Conservation (phyloP, 2,113 vertebrate genomes). For the Paramormyrops kingsleyae region DNA sequence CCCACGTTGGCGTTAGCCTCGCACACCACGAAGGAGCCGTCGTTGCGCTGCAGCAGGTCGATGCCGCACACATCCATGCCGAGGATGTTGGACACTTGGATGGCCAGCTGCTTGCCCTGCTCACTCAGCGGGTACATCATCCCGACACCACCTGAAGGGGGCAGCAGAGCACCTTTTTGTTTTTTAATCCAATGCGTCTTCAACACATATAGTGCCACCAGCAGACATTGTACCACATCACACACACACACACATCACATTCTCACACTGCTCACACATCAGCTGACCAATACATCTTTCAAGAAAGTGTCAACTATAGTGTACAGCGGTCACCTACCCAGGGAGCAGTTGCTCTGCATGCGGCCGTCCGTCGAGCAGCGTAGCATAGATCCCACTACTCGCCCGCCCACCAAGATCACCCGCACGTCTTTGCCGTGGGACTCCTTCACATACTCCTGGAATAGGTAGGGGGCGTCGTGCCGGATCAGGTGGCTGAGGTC, state of each 20-base stretch:
- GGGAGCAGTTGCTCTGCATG: slow-evolving; percentile 87
- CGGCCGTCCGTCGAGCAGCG: slow-evolving; percentile 83
- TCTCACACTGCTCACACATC: background rate
- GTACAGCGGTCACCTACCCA: slow-evolving; percentile 47
- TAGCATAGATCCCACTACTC: slow-evolving; percentile 80
- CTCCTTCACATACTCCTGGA: slow-evolving; percentile 87
- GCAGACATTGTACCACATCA: background rate
- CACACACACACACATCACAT: background rate
- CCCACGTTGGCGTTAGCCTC: slow-evolving; percentile 86
- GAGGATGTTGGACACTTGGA: slow-evolving; percentile 83
- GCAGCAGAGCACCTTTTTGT: slow-evolving; percentile 12
- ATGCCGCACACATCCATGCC: slow-evolving; percentile 88
- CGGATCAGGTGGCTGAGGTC: slow-evolving; percentile 83
- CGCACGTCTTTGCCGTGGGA: slow-evolving; percentile 81
- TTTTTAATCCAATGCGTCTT: background rate
- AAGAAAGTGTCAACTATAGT: background rate
- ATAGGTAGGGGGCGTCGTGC: slow-evolving; percentile 81
- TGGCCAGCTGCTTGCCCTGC: slow-evolving; percentile 80
- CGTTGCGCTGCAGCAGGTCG: slow-evolving; percentile 77
- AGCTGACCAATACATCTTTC: background rate
- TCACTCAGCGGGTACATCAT: slow-evolving; percentile 82
- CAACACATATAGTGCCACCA: background rate
- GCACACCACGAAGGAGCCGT: slow-evolving; percentile 81
- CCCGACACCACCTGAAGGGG: slow-evolving; percentile 70
- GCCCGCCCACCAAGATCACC: slow-evolving; percentile 79